A percentile compares a stretch with the other conserved stretches of the same genome.
These are phyloP conservation scores for Hirundo rustica DNA, from an alignment of 2,797 vertebrate species.

Conservation along the genomic window DNA sequence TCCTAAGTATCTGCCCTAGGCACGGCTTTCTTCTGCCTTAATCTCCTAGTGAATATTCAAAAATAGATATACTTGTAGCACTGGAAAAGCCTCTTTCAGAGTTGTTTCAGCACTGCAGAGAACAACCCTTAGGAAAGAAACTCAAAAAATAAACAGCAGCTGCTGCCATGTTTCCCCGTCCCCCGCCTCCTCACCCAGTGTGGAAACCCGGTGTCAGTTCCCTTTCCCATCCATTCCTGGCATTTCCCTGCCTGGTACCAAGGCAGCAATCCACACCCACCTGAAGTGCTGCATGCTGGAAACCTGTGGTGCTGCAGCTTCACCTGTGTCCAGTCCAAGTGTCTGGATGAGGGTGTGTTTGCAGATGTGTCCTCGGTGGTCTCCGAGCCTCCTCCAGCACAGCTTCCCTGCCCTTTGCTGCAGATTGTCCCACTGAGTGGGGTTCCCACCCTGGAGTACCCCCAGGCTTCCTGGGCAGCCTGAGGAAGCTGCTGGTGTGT, in stretches of 20 bases:
- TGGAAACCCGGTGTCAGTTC: slow-evolving; percentile 9
- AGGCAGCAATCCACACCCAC: background rate
- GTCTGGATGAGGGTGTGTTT: background rate
- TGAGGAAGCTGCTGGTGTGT: accelerated
- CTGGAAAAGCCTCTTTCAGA: slow-evolving; percentile 62
- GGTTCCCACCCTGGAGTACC: background rate
- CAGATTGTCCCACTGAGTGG: background rate
- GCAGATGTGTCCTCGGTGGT: accelerated
- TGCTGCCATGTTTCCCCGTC: slow-evolving; percentile 21
- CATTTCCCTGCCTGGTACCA: background rate
- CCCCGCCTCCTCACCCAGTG: background rate
- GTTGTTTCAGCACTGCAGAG: slow-evolving; percentile 62
- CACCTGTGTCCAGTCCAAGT: accelerated
- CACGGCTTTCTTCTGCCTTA: slow-evolving; percentile 24
- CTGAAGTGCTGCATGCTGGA: background rate
- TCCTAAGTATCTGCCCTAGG: slow-evolving; percentile 30
- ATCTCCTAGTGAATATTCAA: slow-evolving; percentile 58
- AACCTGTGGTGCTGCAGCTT: background rate
- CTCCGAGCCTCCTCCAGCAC: background rate
- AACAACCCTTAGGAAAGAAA: slow-evolving; percentile 60
- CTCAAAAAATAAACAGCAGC: slow-evolving; percentile 63
- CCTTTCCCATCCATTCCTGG: background rate
- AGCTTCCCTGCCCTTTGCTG: background rate
- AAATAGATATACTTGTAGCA: slow-evolving; percentile 63
- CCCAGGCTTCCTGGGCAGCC: accelerated